These are phyloP conservation scores for Willisornis vidua DNA, from an alignment of 2,113 vertebrate genomes.

Conservation along the genomic window DNA sequence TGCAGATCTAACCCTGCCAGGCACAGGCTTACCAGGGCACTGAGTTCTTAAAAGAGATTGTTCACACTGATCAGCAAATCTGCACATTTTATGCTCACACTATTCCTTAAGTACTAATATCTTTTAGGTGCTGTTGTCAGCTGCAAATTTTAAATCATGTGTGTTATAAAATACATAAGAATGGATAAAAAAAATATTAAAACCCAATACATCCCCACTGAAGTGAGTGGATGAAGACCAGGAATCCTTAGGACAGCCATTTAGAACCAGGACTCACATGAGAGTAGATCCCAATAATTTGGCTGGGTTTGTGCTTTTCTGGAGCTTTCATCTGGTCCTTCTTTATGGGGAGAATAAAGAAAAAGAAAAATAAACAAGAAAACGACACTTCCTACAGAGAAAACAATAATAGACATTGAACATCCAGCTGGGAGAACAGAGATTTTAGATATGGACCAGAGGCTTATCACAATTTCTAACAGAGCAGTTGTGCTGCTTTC, in stretches of 20 bases:
- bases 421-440: neutral
- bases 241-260: neutral
- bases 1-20: neutral
- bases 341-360: neutral
- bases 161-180: neutral
- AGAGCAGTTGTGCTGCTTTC: neutral
- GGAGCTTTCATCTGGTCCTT: neutral
- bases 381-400: neutral
- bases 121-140: neutral
- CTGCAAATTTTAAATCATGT: neutral
- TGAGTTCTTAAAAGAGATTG: neutral
- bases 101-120: neutral
- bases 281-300: neutral
- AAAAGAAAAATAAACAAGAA: neutral
- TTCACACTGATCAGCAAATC: neutral
- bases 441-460: neutral
- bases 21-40: neutral
- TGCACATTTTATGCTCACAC: neutral
- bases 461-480: neutral
- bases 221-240: neutral
- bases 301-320: neutral
- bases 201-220: neutral
- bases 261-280: neutral
- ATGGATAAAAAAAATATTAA: neutral
- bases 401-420: neutral